Base-by-base conservation (phyloP, 2,888 invertebrate species). In the Hyalella azteca region DNA sequence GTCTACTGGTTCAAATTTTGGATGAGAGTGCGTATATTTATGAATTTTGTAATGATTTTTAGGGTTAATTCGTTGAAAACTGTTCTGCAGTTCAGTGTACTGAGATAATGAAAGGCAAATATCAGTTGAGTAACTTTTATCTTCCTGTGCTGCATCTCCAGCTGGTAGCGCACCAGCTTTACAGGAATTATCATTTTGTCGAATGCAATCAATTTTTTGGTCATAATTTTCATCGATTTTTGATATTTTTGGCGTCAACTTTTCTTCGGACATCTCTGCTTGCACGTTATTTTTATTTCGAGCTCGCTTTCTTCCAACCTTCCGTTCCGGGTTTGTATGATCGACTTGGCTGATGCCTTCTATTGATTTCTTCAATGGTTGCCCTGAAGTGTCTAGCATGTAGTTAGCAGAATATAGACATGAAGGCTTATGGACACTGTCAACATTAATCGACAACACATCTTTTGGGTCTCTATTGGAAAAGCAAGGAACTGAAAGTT, bases 41-140 rank as follows among this genome's bases (percentile, higher is more conserved):
- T 66, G 66, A 11, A 66, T 66, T 66, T 66, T 66, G 66, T 66
- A 66, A 36, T 66, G 66, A 36, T 66, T 66, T 29, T 66, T 66
- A 4, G 66, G 66, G 29, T 66, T 36, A 66, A 66, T 66, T 32
- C 66, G 66, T 36, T 66, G 66, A 36, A 66, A 66, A 36, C 66
- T 66, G 29, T 22, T 36, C 36, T 66, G 66, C 19, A 66, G 66
- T 66, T 66, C 66, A 36, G 32, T 66, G 36, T 66, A 66, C 29
- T 66, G 66, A 36, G 66, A 66, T 36, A 66, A 66, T 19, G 66
- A 66, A 15, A 36, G 32, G n/a, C 19, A 36, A 36, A 66, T 29
- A 36, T 39, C 39, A 13, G 36, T 5, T 39, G 36, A 32, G 7
- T 32, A 19, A 36, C 9, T 13, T 66, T 66, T 32, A 7, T 66